phyloP scores from a whole-genome alignment of 2,113 vertebrate species.

The Marmota flaviventris region DNA sequence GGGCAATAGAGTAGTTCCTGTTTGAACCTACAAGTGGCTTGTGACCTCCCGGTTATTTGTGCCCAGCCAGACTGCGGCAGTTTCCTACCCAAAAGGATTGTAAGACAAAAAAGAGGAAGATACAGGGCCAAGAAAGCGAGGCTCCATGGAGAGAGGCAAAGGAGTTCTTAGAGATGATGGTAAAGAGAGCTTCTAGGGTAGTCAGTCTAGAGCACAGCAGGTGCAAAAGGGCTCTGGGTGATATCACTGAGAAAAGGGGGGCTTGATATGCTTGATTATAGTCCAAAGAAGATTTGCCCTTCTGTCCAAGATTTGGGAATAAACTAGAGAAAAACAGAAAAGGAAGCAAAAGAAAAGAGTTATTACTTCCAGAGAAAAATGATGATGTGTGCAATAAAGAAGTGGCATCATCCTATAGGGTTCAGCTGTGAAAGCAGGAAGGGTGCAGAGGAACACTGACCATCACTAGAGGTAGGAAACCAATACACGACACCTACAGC shows the following conservation, averaged over 20 bases:
- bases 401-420: not conserved
- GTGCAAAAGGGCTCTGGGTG: not conserved
- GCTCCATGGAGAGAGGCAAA: not conserved
- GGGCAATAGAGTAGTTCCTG: too few relatives aligned
- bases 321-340: constrained; percentile 38
- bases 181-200: not conserved
- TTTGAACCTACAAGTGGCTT: too few relatives aligned
- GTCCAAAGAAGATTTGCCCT: not conserved
- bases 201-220: not conserved
- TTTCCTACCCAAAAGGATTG: not conserved
- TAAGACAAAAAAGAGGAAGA: not conserved
- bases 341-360: constrained; percentile 4
- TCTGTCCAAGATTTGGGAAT: not conserved
- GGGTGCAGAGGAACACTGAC: not conserved
- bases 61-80: too few relatives aligned
- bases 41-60: too few relatives aligned
- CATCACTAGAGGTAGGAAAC: not conserved
- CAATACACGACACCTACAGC: not conserved
- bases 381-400: not conserved
- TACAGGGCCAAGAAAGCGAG: not conserved
- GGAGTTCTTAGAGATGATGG: not conserved
- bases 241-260: not conserved
- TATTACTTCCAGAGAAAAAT: not conserved
- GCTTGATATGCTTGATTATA: not conserved
- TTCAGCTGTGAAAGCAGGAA: not conserved